Evolutionary conservation across 2,113 vertebrate genomes (phyloP), one percentile per base, ranked within the genome.

Genomic region (Odocoileus hemionus): DNA sequence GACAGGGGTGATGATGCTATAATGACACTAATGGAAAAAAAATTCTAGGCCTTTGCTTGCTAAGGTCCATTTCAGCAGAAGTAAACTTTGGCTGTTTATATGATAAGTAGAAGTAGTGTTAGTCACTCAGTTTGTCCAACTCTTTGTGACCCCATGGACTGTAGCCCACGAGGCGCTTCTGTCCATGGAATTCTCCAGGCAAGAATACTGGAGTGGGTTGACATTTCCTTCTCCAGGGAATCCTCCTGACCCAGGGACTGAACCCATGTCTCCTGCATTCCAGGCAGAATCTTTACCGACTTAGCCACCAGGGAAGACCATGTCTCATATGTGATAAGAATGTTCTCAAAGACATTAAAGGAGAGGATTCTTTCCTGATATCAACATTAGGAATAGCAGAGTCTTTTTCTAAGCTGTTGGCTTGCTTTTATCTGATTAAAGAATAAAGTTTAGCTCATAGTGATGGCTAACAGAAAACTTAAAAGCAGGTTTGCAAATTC

Each of bases 11-110:
- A 58, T 47, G 79, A 54, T 7, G 1, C 30, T 17, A 79, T 84
- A 43, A 97, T n/a, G 74, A 90, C 85, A 95, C 14, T 80, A 55
- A 95, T 19, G 93, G 61, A 7, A 5, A 89, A 89, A 45, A 21
- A 86, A 43, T 52, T 96, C 67, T 93, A 97, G 85, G 57, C 61
- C 92, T 78, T 5, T 55, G 26, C 21, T 83, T 80, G 16, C 25
- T 70, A 96, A 83, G 39, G 23, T 85, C 64, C 95, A 76, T 92
- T 98, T 95, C 57, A 92, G 67, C 57, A 55, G 33, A n/a, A 61
- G 19, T 21, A 82, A 91, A 26, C 39, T 26, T 30, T 6, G 10
- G 26, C 19, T 39, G 26, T 39, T 3, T 15, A 23, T 30, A 58
- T 14, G 12, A 21, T 21, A 43, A 74, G 3, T 70, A 70, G 19